phyloP scores from a whole-genome alignment of 1,140 invertebrate genomes.

The Notospermus geniculatus region DNA sequence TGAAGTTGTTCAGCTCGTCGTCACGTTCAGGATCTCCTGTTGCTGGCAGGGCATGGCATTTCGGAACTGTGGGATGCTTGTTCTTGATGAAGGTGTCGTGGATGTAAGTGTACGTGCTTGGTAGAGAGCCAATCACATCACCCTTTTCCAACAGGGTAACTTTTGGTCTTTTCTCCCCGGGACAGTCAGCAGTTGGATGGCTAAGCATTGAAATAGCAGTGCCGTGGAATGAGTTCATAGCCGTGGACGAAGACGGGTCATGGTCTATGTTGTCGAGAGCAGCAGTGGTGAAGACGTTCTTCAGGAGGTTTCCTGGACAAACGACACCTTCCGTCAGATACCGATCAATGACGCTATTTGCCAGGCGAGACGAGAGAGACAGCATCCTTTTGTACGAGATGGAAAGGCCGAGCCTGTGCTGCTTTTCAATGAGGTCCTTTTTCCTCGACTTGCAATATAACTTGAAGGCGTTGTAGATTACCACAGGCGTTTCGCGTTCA shows the following conservation, averaged over 20 bases:
- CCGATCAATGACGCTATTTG: slow-evolving; percentile 5
- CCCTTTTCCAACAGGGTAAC: too few species aligned
- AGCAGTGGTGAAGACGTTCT: slow-evolving; percentile 21
- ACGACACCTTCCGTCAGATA: slow-evolving; percentile 19
- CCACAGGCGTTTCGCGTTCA: too few species aligned
- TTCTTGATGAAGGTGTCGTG: slow-evolving; percentile 10
- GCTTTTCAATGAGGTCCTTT: slow-evolving; percentile 16
- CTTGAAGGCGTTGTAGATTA: too few species aligned
- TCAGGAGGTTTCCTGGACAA: slow-evolving; percentile 19
- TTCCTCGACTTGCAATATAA: slow-evolving; percentile 13
- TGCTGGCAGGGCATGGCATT: too few species aligned
- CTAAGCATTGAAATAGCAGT: slow-evolving; percentile 32
- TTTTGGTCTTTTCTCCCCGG: slow-evolving; percentile 6
- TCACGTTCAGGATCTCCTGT: too few species aligned
- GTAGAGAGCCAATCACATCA: background rate
- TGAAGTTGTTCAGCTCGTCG: too few species aligned
- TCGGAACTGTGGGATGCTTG: background rate
- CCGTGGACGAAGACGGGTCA: slow-evolving; percentile 27
- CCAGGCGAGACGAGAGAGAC: slow-evolving; percentile 15
- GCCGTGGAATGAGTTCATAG: slow-evolving; percentile 28
- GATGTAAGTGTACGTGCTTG: slow-evolving; percentile 14
- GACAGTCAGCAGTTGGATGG: slow-evolving; percentile 15
- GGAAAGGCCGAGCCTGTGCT: slow-evolving; percentile 18
- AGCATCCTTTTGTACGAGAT: slow-evolving; percentile 25
- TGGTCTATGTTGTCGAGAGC: slow-evolving; percentile 34